A percentile compares a stretch with the other conserved stretches of the same genome.
phyloP scores from a whole-genome alignment of 1,140 invertebrate genomes.

The Leptonema lineaticorne region DNA sequence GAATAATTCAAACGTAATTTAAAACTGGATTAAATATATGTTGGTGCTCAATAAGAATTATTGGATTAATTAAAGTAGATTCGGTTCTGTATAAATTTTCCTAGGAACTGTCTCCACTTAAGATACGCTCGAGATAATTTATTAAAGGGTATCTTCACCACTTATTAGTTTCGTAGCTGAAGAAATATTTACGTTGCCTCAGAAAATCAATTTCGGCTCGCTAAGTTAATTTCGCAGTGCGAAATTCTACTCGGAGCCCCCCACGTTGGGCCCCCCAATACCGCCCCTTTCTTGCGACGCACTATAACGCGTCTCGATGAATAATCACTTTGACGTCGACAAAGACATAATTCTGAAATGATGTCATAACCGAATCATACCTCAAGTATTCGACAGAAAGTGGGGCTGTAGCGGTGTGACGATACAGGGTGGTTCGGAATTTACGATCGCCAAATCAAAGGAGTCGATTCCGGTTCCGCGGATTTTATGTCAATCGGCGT shows the following conservation, averaged over 20 bases:
- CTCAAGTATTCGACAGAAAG: neutral
- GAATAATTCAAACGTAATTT: no score
- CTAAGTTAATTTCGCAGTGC: constrained; percentile 30
- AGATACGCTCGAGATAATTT: constrained; percentile 17
- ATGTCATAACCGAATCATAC: constrained; percentile 30
- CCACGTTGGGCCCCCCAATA: neutral
- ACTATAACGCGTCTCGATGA: constrained; percentile 24
- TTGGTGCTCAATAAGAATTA: constrained; percentile 8
- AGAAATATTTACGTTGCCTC: constrained; percentile 28
- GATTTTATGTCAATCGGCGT: constrained; percentile 16
- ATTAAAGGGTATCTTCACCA: constrained; percentile 22
- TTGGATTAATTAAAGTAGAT: constrained; percentile 10
- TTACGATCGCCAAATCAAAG: constrained; percentile 7
- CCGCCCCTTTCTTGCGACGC: constrained; percentile 1
- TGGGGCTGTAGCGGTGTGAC: no score
- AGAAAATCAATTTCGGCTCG: constrained; percentile 25
- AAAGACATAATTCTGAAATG: constrained; percentile 30
- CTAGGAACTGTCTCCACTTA: neutral
- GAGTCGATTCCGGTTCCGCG: neutral
- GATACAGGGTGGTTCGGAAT: neutral
- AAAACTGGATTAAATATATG: neutral
- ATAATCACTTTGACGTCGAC: constrained; percentile 31
- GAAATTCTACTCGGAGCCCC: constrained; percentile 1
- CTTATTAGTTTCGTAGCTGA: constrained; percentile 26
- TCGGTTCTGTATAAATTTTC: constrained; percentile 13